A percentile compares a stretch with the other conserved stretches of the same genome.
phyloP scores from a whole-genome alignment of 2,113 vertebrate genomes.

The Isurus oxyrinchus region DNA sequence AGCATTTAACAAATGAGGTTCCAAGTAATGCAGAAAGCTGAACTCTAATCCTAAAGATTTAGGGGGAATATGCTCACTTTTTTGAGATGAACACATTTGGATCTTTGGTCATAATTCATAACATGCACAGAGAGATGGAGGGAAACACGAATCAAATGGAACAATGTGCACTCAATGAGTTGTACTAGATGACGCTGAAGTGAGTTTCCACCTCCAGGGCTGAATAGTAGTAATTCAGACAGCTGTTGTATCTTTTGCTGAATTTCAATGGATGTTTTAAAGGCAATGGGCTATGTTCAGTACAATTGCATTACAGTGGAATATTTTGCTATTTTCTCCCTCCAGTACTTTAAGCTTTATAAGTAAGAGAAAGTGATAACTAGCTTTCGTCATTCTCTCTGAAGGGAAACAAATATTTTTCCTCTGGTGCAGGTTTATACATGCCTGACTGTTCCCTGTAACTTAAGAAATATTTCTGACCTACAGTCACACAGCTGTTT shows the following conservation, averaged over 20 bases:
- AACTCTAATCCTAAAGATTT: not conserved
- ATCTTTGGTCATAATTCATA: slow-evolving; percentile 35
- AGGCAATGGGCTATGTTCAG: slow-evolving; percentile 18
- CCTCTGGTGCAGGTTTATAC: slow-evolving; percentile 20
- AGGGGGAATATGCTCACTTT: not conserved
- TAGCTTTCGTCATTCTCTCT: not conserved
- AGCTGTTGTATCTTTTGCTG: slow-evolving; percentile 21
- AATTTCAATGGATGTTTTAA: slow-evolving; percentile 9
- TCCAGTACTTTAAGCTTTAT: not conserved
- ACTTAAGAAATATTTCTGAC: slow-evolving; percentile 15
- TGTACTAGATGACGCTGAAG: not conserved
- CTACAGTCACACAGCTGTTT: not conserved
- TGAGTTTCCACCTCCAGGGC: slow-evolving; percentile 28
- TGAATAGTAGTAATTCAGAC: slow-evolving; percentile 30
- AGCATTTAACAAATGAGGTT: not conserved
- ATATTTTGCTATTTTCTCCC: slow-evolving; percentile 25
- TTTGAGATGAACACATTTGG: slow-evolving; percentile 11
- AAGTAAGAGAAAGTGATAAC: slow-evolving; percentile 19
- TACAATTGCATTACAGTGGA: slow-evolving; percentile 26
- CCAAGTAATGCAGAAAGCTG: not conserved
- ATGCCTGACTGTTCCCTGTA: not conserved
- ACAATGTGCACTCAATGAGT: slow-evolving; percentile 12
- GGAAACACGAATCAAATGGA: slow-evolving; percentile 9
- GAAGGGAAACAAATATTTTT: slow-evolving; percentile 12
- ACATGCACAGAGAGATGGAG: not conserved